These are phyloP conservation scores for Mormyrus hasselquistii DNA, from an alignment of 2,797 vertebrate genomes.

Conservation along the genomic window DNA sequence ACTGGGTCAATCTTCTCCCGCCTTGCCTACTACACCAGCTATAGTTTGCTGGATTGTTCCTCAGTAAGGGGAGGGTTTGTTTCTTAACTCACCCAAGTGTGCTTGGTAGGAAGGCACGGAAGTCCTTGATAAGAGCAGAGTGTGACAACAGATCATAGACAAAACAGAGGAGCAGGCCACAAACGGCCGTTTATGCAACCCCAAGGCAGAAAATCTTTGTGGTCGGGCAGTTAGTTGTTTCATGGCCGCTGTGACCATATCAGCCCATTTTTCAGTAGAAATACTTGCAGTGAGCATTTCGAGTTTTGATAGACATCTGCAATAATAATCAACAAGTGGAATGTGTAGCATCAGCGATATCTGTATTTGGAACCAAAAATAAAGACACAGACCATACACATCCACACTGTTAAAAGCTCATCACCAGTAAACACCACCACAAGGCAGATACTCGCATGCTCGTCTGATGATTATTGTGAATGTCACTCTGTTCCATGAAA, in stretches of 20 bases:
- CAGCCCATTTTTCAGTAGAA: background rate
- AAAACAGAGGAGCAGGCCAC: background rate
- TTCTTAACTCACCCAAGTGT: background rate
- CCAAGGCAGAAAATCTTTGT: background rate
- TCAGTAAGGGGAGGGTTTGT: background rate
- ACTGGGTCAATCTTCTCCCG: background rate
- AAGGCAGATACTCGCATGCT: background rate
- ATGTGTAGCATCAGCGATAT: background rate
- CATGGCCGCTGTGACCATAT: background rate
- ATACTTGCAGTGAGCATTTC: background rate
- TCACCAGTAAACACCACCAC: slow-evolving; percentile 1
- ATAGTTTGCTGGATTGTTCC: background rate
- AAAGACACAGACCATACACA: background rate
- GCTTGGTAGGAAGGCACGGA: background rate
- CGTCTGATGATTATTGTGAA: background rate
- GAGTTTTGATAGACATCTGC: background rate
- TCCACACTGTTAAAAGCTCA: background rate
- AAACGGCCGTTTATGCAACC: background rate
- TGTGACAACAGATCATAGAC: background rate
- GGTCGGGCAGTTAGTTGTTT: background rate
- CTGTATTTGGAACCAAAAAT: background rate
- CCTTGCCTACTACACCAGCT: background rate
- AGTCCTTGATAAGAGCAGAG: background rate
- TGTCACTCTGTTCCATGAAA: slow-evolving; percentile 34
- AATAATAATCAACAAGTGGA: background rate